phyloP scores from a whole-genome alignment of 2,888 invertebrate genomes.

The Drosophila mettleri region DNA sequence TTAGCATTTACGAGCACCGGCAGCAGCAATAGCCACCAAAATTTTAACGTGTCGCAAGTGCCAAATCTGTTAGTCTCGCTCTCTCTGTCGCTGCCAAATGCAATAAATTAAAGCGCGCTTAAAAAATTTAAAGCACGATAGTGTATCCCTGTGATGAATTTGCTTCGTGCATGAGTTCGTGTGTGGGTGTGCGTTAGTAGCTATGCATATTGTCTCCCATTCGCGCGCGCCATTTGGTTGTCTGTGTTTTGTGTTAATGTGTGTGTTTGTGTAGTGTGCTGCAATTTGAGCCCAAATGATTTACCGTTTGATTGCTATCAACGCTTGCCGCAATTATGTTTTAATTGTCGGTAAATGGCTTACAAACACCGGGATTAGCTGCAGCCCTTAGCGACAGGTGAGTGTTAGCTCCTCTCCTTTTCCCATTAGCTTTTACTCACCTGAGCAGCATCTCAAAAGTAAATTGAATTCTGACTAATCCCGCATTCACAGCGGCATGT shows the following conservation, averaged over 20 bases:
- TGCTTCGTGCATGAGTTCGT: neutral
- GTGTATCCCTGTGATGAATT: slow-evolving; percentile 25
- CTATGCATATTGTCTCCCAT: slow-evolving; percentile 44
- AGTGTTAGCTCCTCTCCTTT: slow-evolving; percentile 21
- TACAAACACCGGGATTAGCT: slow-evolving; percentile 73
- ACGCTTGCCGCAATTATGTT: slow-evolving; percentile 75
- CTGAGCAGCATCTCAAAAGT: slow-evolving; percentile 29
- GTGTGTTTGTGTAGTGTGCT: slow-evolving; percentile 25
- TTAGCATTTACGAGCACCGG: slow-evolving; percentile 49
- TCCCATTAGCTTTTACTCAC: neutral
- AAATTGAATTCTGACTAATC: slow-evolving; percentile 67
- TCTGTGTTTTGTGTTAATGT: slow-evolving; percentile 14
- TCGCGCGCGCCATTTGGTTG: slow-evolving; percentile 56
- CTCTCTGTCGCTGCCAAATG: slow-evolving; percentile 24
- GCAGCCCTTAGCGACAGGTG: slow-evolving; percentile 49
- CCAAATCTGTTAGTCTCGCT: slow-evolving; percentile 25
- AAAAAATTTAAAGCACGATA: slow-evolving; percentile 44
- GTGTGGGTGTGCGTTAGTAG: slow-evolving; percentile 14
- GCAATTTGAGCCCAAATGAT: slow-evolving; percentile 65
- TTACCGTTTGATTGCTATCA: slow-evolving; percentile 70
- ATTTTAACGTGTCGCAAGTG: slow-evolving; percentile 40
- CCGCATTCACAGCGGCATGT: slow-evolving; percentile 34
- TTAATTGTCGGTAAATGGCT: slow-evolving; percentile 77
- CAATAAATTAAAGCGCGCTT: slow-evolving; percentile 57
- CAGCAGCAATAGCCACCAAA: slow-evolving; percentile 26